Percentiles rank a stretch among this genome's conserved stretches.
Conservation (phyloP, 2,888 invertebrate species). For the Limnephilus marmoratus region DNA sequence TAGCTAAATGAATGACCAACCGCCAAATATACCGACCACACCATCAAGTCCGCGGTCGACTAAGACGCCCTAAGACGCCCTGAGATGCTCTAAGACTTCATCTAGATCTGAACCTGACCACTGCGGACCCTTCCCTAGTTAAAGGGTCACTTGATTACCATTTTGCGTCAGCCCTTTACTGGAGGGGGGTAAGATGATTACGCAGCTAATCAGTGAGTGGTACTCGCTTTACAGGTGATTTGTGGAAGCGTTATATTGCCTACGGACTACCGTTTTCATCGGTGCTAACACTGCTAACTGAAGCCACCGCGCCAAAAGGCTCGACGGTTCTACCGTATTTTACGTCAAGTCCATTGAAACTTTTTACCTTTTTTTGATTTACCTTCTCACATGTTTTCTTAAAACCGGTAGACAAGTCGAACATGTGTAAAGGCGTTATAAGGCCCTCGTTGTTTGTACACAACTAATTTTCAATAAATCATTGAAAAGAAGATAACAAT, state of each 20-base stretch:
- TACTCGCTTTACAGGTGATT: neutral
- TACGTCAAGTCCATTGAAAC: too few relatives aligned
- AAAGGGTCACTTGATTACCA: conserved; percentile 28
- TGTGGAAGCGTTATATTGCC: neutral
- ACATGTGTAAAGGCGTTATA: too few relatives aligned
- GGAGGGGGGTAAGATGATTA: conserved; percentile 1
- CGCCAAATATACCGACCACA: conserved; percentile 61
- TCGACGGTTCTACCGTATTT: too few relatives aligned
- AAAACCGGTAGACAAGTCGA: too few relatives aligned
- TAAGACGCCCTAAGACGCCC: conserved; percentile 34
- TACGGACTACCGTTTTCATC: too few relatives aligned
- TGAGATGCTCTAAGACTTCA: conserved; percentile 20
- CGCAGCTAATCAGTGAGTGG: neutral
- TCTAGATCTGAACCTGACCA: conserved; percentile 27
- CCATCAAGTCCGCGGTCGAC: conserved; percentile 61
- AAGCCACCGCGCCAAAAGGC: too few relatives aligned
- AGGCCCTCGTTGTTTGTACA: too few relatives aligned
- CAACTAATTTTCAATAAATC: too few relatives aligned
- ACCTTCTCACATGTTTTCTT: too few relatives aligned
- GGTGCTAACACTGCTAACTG: too few relatives aligned
- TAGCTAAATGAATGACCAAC: conserved; percentile 65
- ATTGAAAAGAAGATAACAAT: too few relatives aligned
- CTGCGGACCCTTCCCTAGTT: conserved; percentile 20
- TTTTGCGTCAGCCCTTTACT: neutral
- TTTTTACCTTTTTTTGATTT: too few relatives aligned